Percentiles rank a stretch among this genome's conserved stretches.
Evolutionary conservation across 2,888 invertebrate genomes (phyloP).

Genomic region (Rhingia campestris): DNA sequence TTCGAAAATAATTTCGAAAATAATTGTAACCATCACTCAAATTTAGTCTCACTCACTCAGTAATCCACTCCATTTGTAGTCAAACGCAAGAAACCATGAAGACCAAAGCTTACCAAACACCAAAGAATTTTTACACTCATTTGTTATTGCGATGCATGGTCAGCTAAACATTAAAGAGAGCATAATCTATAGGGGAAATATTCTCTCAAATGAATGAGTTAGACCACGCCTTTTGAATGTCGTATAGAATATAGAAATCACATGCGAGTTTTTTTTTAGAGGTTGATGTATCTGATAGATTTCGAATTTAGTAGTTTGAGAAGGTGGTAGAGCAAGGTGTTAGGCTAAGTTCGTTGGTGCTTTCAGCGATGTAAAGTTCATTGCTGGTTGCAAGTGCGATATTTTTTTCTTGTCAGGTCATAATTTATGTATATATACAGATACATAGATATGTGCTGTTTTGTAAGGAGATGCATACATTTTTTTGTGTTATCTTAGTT

Average conservation of each 20-base stretch:
- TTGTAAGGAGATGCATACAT: no score
- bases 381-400: neutral
- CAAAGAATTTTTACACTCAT: slow-evolving; percentile 10
- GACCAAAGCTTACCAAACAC: no score
- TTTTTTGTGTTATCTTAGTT: no score
- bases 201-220: slow-evolving; percentile 50
- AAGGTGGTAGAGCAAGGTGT: slow-evolving; percentile 16
- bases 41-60: neutral
- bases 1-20: slow-evolving; percentile 14
- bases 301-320: neutral
- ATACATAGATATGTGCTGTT: no score
- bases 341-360: slow-evolving; percentile 4
- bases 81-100: neutral
- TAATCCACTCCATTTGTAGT: slow-evolving; percentile 10
- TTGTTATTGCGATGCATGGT: slow-evolving; percentile 26
- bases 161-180: slow-evolving; percentile 31
- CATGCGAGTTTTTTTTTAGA: slow-evolving; percentile 29
- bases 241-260: slow-evolving; percentile 5
- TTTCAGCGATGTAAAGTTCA: slow-evolving; percentile 15
- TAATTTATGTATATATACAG: slow-evolving; percentile 2
- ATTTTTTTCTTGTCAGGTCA: neutral
- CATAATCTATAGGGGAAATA: slow-evolving; percentile 52
- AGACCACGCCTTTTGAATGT: slow-evolving; percentile 54
- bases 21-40: neutral
- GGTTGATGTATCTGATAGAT: slow-evolving; percentile 26